These are phyloP conservation scores for Lucilia sericata DNA, from an alignment of 1,140 invertebrate species.

Conservation along the genomic window DNA sequence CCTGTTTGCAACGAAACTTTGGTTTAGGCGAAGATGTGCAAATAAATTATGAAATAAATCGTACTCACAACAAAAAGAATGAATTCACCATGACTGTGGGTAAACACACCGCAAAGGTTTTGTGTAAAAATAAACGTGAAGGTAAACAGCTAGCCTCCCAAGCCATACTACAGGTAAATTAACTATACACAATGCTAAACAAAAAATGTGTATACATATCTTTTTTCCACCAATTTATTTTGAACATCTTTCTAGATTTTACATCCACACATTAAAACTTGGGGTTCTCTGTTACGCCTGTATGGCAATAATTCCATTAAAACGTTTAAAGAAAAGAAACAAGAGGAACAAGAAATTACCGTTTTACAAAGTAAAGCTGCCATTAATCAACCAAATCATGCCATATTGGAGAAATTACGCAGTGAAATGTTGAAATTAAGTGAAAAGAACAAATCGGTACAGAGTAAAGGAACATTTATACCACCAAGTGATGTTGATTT, in stretches of 20 bases:
- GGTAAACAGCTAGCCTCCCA: slow-evolving; percentile 98
- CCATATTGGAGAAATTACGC: slow-evolving; percentile 90
- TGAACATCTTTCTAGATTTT: slow-evolving; percentile 71
- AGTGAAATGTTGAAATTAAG: slow-evolving; percentile 88
- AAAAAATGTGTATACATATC: too few species aligned
- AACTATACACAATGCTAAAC: neutral
- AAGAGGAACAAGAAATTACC: slow-evolving; percentile 94
- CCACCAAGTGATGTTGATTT: slow-evolving; percentile 75
- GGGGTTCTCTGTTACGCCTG: slow-evolving; percentile 92
- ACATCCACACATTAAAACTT: slow-evolving; percentile 94
- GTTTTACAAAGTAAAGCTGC: slow-evolving; percentile 90
- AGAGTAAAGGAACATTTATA: slow-evolving; percentile 81
- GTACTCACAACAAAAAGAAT: slow-evolving; percentile 91
- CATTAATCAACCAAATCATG: slow-evolving; percentile 92
- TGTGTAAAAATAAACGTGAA: slow-evolving; percentile 95
- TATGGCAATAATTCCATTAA: slow-evolving; percentile 95
- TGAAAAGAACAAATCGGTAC: slow-evolving; percentile 75
- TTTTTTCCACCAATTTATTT: neutral
- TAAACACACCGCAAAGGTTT: slow-evolving; percentile 88
- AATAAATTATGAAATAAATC: slow-evolving; percentile 89
- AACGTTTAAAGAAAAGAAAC: slow-evolving; percentile 93
- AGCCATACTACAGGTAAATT: slow-evolving; percentile 84
- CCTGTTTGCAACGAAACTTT: slow-evolving; percentile 93
- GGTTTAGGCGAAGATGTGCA: slow-evolving; percentile 86
- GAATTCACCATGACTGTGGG: slow-evolving; percentile 96